These are phyloP conservation scores for Ophioninae sp. DNA, from an alignment of 2,888 invertebrate species.

Conservation along the genomic window DNA sequence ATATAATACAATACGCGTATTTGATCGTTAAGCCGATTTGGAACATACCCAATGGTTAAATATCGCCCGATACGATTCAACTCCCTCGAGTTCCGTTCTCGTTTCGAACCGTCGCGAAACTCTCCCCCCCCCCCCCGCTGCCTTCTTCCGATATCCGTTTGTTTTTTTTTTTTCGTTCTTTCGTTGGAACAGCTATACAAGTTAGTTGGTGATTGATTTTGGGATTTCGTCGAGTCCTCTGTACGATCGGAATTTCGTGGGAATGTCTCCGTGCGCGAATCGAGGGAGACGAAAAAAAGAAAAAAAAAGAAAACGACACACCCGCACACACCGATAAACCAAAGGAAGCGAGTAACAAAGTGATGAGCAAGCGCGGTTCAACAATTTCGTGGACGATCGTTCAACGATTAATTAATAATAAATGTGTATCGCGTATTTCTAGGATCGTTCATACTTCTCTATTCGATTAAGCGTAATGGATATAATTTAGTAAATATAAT, in stretches of 20 bases:
- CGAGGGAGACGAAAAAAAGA: background rate
- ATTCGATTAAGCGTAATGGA: slow-evolving; percentile 57
- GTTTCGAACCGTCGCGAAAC: background rate
- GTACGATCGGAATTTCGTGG: background rate
- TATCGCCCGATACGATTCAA: background rate
- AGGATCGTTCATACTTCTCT: slow-evolving; percentile 28
- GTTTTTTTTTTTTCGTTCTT: background rate
- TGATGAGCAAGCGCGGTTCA: background rate
- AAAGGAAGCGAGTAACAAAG: background rate
- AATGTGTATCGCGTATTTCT: background rate
- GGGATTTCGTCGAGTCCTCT: background rate
- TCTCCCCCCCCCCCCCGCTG: too few relatives aligned
- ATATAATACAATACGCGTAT: slow-evolving; percentile 10
- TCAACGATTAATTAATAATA: slow-evolving; percentile 28
- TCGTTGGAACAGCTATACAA: slow-evolving; percentile 8
- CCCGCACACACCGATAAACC: background rate
- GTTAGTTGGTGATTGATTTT: slow-evolving; percentile 48
- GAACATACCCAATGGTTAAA: slow-evolving; percentile 24
- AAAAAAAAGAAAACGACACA: too few relatives aligned
- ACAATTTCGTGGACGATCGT: slow-evolving; percentile 20
- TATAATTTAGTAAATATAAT: slow-evolving; percentile 49
- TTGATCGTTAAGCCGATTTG: slow-evolving; percentile 50
- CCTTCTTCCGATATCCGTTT: background rate
- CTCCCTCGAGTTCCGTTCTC: slow-evolving; percentile 25
- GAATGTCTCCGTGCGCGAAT: slow-evolving; percentile 29